Base-by-base conservation (phyloP, 2,113 vertebrate species). In the Ranitomeya imitator region DNA sequence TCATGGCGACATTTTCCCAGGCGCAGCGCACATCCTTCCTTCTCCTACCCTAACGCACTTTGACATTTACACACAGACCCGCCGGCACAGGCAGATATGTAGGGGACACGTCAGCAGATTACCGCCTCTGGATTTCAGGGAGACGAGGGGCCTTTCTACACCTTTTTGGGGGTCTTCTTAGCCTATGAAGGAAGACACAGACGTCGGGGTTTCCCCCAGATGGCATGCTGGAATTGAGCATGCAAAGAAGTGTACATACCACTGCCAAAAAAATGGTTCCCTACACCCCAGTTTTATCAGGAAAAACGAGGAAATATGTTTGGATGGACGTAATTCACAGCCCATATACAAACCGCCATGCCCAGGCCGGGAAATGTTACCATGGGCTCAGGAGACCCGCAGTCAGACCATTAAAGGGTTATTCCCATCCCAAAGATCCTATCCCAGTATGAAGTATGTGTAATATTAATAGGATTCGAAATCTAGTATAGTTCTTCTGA, bases 31-130 rank as follows among this genome's bases (percentile, higher is more conserved):
- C 78, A 59, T 79, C 26, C 78, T 79, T 79, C 61, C 21, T 51
- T 14, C 8, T n/a, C 1, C 11, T 82, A 82, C 79, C 26, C 31
- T 82, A 82, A 82, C 21, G 79, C 79, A 63, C 79, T 45, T 37
- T 65, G 80, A 83, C 80, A 83, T 83, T 51, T 65, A 60, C 60
- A 83, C 80, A 51, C 60, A 65, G 31, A 83, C 19, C 60, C 80
- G 31, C 52, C 26, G 52, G 55, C 78, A 57, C 60, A n/a, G 51
- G 60, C 60, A 65, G 37, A 65, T 65, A 83, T 80, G 14, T 59
- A 80, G 26, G 13, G 26, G 77, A 79, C 21, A 57, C 51, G 52
- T 81, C 79, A 61, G 57, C 57, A 21, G 79, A 19, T 81, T 61
- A 23, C 26, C 10, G n/a, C n/a, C 76, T 52, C 61, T 71, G 67